These are phyloP conservation scores for Gnatocerus cornutus DNA, from an alignment of 2,888 invertebrate genomes.

Conservation along the genomic window DNA sequence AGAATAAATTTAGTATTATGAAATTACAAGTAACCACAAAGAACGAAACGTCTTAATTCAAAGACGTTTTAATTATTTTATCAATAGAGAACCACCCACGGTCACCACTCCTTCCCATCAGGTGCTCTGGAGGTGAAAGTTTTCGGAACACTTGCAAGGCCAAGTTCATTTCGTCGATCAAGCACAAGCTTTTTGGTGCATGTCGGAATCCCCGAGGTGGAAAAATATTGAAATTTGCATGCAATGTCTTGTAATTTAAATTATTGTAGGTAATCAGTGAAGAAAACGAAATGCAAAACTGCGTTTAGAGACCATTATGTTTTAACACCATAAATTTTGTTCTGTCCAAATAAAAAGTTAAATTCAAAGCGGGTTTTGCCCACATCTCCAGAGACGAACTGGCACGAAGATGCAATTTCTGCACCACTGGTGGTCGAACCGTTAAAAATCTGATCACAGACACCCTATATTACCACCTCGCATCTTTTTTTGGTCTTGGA, in stretches of 20 bases:
- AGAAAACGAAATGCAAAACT: constrained; percentile 27
- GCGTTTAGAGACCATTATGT: constrained; percentile 42
- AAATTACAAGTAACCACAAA: too few relatives aligned
- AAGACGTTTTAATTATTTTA: background rate
- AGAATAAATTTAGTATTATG: too few relatives aligned
- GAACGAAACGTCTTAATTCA: too few relatives aligned
- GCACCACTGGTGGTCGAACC: constrained; percentile 23
- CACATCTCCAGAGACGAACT: constrained; percentile 35
- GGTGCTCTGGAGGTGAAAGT: constrained; percentile 32
- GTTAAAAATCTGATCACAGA: constrained; percentile 14
- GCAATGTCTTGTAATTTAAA: constrained; percentile 35
- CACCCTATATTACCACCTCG: constrained; percentile 8
- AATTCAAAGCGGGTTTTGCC: constrained; percentile 34
- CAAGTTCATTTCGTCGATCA: constrained; percentile 38
- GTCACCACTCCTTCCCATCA: constrained; percentile 2
- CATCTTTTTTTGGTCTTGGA: background rate
- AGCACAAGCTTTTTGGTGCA: constrained; percentile 39
- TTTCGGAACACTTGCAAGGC: constrained; percentile 29
- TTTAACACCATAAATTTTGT: constrained; percentile 47
- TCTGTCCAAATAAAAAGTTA: constrained; percentile 35
- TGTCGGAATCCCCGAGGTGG: constrained; percentile 13
- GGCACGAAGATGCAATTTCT: constrained; percentile 33
- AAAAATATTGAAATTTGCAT: constrained; percentile 37
- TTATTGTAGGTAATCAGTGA: constrained; percentile 26
- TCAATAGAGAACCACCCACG: background rate